These are phyloP conservation scores for Paragorgia papillata DNA, from an alignment of 92 coral and sea anemone genomes.

Conservation along the genomic window DNA sequence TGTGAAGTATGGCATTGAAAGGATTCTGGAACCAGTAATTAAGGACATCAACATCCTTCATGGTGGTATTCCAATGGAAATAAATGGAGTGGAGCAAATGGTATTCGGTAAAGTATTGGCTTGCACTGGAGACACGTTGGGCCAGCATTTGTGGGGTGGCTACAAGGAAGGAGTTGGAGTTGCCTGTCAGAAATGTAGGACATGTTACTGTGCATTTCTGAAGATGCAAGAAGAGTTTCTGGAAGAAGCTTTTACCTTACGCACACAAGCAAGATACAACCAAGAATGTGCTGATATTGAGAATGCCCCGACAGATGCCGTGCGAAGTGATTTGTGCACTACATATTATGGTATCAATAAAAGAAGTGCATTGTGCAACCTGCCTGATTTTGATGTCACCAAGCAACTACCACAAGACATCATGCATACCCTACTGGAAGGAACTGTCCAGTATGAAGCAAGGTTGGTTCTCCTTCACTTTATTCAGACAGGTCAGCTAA, in stretches of 20 bases:
- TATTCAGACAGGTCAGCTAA: not conserved
- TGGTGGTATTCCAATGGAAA: not conserved
- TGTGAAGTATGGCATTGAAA: slow-evolving; percentile 35
- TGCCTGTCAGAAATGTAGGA: slow-evolving; percentile 21
- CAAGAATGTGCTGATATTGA: slow-evolving; percentile 11
- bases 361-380: slow-evolving; percentile 13
- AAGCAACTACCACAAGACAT: slow-evolving; percentile 12
- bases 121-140: slow-evolving; percentile 22
- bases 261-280: not conserved
- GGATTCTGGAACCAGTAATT: slow-evolving; percentile 4
- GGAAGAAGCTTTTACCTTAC: slow-evolving; percentile 13
- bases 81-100: slow-evolving; percentile 5
- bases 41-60: slow-evolving; percentile 3
- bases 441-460: not conserved
- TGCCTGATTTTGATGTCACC: slow-evolving; percentile 10
- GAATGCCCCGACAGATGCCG: not conserved
- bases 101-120: slow-evolving; percentile 6
- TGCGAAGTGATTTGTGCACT: not conserved
- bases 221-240: slow-evolving; percentile 9
- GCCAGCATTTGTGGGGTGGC: slow-evolving; percentile 18
- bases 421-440: slow-evolving; percentile 17
- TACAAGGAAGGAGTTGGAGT: slow-evolving; percentile 33
- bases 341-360: slow-evolving; percentile 15
- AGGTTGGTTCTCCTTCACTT: slow-evolving; percentile 11
- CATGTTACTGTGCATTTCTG: slow-evolving; percentile 13